A percentile compares a stretch with the other conserved stretches of the same genome.
Evolutionary conservation across 2,113 vertebrate genomes (phyloP).

Genomic region (Actenoides lindsayi): DNA sequence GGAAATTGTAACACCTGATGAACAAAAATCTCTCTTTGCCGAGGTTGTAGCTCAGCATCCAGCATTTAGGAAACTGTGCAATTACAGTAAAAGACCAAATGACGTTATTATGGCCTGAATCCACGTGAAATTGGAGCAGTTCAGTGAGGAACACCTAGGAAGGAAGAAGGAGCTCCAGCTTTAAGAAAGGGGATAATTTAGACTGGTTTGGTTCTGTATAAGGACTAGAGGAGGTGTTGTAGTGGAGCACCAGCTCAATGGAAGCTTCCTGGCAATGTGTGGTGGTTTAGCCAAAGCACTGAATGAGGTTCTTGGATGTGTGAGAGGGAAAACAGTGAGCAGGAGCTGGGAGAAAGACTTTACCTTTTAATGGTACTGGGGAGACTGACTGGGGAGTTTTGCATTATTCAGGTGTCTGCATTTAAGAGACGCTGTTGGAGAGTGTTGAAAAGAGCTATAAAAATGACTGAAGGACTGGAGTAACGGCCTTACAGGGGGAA

Average conservation of each 20-base stretch:
- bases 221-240: neutral
- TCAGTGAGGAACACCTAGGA: neutral
- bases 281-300: neutral
- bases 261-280: neutral
- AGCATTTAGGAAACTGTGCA: neutral
- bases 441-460: conserved; percentile 41
- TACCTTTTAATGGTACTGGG: neutral
- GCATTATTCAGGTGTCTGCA: conserved; percentile 1
- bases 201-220: neutral
- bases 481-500: neutral
- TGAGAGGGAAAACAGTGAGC: neutral
- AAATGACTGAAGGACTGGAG: conserved; percentile 35
- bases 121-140: neutral
- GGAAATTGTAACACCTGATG: neutral
- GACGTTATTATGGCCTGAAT: neutral
- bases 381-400: neutral
- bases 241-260: neutral
- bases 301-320: neutral
- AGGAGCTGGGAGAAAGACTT: neutral
- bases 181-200: neutral
- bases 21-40: neutral
- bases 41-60: neutral
- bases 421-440: neutral
- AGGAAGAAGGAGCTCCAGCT: neutral
- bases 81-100: neutral